phyloP scores from a whole-genome alignment of 2,888 invertebrate genomes.

The Prostheceraeus crozeri region DNA sequence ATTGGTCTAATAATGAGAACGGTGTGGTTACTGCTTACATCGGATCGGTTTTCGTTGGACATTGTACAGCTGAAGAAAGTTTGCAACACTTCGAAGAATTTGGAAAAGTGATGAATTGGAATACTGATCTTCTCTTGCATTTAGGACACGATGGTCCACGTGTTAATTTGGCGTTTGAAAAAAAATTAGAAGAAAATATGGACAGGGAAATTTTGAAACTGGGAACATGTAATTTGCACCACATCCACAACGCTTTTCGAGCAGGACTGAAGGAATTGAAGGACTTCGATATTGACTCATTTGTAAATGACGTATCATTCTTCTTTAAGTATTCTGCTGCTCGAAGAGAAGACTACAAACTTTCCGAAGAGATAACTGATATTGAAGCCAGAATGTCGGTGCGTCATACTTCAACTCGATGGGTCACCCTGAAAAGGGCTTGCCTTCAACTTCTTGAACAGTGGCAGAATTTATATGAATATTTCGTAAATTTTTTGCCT shows the following conservation, averaged over 20 bases:
- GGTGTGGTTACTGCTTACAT: constrained; percentile 4
- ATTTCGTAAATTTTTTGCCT: constrained; percentile 24
- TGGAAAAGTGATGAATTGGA: constrained; percentile 17
- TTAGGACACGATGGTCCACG: constrained; percentile 14
- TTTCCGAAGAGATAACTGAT: not conserved
- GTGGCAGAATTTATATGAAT: constrained; percentile 8
- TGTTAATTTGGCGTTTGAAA: constrained; percentile 24
- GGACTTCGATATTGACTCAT: constrained; percentile 16
- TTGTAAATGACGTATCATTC: constrained; percentile 9
- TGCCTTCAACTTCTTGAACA: constrained; percentile 12
- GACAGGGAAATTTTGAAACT: not conserved
- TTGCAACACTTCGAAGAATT: constrained; percentile 9
- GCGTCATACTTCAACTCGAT: constrained; percentile 14
- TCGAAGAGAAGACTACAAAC: constrained; percentile 22
- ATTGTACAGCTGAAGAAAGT: constrained; percentile 3
- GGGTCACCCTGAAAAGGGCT: not conserved
- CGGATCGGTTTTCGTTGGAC: constrained; percentile 26
- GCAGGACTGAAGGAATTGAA: too few relatives aligned
- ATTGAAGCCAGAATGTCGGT: constrained; percentile 4
- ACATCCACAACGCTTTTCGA: constrained; percentile 24
- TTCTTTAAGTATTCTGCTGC: constrained; percentile 19
- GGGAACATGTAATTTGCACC: constrained; percentile 17
- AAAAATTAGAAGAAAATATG: constrained; percentile 11
- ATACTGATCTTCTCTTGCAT: constrained; percentile 17
- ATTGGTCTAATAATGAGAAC: constrained; percentile 13